Evolutionary conservation across 2,113 vertebrate genomes (phyloP).

Genomic region (Oryctolagus cuniculus): mOryCun1.1 NC_091438.1:21720501-21721000

Average conservation of each 20-base stretch:
- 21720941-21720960: not conserved
- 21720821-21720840: not conserved
- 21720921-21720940: not conserved
- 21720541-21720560: no score
- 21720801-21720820: not conserved
- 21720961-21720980: not conserved
- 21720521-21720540: no score
- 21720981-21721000: not conserved
- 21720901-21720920: not conserved
- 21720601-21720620: no score
- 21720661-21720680: no score
- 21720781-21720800: not conserved
- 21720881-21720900: not conserved
- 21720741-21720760: not conserved
- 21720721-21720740: not conserved
- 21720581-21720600: no score
- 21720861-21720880: not conserved
- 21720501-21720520: no score
- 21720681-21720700: no score
- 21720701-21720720: not conserved
- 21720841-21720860: not conserved
- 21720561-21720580: no score
- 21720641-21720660: no score
- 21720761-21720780: not conserved
- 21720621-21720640: no score